Evolutionary conservation across 2,888 invertebrate genomes (phyloP).

Genomic region (Aquatica leii): DNA sequence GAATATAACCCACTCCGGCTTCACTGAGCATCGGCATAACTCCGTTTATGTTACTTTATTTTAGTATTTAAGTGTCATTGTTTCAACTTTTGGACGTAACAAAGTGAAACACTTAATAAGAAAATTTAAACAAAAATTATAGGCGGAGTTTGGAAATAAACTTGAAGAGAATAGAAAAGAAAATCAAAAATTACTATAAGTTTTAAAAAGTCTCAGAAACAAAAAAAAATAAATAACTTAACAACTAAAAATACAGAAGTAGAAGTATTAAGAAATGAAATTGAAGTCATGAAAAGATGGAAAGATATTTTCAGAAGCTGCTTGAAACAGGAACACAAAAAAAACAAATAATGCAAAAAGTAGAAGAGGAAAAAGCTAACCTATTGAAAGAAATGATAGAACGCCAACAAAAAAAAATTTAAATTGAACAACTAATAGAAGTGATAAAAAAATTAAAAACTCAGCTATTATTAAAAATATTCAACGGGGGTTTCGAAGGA

Average conservation of each 20-base stretch:
- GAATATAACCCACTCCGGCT: no score
- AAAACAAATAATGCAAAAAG: background rate
- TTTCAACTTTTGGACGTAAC: no score
- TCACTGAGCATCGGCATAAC: no score
- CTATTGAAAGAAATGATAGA: background rate
- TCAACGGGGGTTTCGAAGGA: no score
- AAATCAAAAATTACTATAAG: background rate
- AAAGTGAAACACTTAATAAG: conserved; percentile 1
- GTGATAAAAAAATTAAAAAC: conserved; percentile 12
- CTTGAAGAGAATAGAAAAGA: background rate
- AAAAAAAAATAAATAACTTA: no score
- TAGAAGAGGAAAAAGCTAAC: background rate
- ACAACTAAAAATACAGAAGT: no score
- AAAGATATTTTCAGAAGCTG: conserved; percentile 7
- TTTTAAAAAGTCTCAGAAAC: no score
- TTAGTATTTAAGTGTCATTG: no score
- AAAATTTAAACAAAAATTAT: background rate
- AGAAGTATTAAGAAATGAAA: background rate
- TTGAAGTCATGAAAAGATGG: background rate
- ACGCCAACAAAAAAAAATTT: background rate
- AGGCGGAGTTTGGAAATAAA: background rate
- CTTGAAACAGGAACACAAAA: background rate
- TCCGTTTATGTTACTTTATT: no score
- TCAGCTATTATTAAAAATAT: no score
- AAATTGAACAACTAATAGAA: background rate